These are phyloP conservation scores for Tichodroma muraria DNA, from an alignment of 2,113 vertebrate species.

Conservation along the genomic window DNA sequence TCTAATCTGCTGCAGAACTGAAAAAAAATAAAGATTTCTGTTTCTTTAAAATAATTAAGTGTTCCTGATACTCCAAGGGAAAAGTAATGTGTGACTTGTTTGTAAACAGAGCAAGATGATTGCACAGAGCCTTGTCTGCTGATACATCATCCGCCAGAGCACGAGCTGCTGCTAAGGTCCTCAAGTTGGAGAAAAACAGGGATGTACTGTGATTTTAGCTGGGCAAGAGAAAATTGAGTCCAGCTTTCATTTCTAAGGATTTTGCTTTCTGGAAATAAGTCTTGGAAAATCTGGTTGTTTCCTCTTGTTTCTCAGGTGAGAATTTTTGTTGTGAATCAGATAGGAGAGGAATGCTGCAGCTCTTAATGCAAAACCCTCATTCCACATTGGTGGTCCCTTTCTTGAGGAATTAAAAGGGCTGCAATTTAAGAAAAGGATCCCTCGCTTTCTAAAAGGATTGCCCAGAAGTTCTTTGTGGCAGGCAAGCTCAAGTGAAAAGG, in stretches of 20 bases:
- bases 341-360: accelerated
- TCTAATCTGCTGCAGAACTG: background rate
- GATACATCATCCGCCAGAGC: background rate
- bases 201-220: background rate
- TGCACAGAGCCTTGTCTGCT: background rate
- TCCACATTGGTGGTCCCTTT: background rate
- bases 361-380: background rate
- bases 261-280: background rate
- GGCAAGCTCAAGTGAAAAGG: background rate
- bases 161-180: background rate
- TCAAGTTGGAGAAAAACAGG: background rate
- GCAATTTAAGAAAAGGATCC: background rate
- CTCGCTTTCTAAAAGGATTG: background rate
- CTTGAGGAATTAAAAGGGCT: background rate
- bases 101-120: background rate
- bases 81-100: background rate
- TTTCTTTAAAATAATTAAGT: background rate
- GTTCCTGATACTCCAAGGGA: background rate
- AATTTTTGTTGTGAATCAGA: background rate
- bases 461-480: accelerated
- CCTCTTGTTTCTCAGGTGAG: background rate
- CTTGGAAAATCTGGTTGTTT: background rate
- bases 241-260: background rate
- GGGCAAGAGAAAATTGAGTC: background rate
- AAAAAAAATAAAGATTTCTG: background rate